Conservation (phyloP, 2,797 vertebrate genomes). For the Pteronotus mesoamericanus region DNA sequence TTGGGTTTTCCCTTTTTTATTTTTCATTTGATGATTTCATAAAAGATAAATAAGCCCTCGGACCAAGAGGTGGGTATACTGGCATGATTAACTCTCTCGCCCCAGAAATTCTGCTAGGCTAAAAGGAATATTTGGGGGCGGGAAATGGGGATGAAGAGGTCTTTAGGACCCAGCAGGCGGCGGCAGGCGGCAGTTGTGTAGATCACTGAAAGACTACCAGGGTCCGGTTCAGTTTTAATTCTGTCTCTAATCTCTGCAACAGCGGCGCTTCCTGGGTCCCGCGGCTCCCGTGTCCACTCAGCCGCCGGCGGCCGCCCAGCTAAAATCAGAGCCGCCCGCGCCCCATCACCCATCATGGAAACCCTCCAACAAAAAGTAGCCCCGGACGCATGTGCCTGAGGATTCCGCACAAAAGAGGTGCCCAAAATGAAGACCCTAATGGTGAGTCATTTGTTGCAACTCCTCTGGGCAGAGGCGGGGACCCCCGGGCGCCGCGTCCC, state of each 20-base stretch:
- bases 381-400: conserved; percentile 81
- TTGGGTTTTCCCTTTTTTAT: background rate
- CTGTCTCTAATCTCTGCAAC: conserved; percentile 83
- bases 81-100: background rate
- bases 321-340: background rate
- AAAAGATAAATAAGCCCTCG: conserved; percentile 38
- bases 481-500: background rate
- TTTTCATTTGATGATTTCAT: conserved; percentile 1
- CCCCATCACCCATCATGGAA: conserved; percentile 78
- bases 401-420: conserved; percentile 80
- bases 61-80: background rate
- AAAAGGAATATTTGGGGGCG: conserved; percentile 20
- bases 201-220: conserved; percentile 77
- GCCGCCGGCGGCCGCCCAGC: background rate
- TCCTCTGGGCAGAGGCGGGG: conserved; percentile 45
- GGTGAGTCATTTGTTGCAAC: conserved; percentile 86
- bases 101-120: conserved; percentile 42
- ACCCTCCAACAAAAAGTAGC: conserved; percentile 83
- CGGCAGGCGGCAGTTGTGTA: conserved; percentile 76
- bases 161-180: conserved; percentile 82
- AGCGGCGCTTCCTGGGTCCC: conserved; percentile 73
- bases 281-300: background rate
- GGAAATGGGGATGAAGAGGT: conserved; percentile 65
- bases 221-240: conserved; percentile 85
- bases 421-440: conserved; percentile 94